Evolutionary conservation across 2,888 invertebrate species (phyloP).

Genomic region (Ochropleura leucogaster): DNA sequence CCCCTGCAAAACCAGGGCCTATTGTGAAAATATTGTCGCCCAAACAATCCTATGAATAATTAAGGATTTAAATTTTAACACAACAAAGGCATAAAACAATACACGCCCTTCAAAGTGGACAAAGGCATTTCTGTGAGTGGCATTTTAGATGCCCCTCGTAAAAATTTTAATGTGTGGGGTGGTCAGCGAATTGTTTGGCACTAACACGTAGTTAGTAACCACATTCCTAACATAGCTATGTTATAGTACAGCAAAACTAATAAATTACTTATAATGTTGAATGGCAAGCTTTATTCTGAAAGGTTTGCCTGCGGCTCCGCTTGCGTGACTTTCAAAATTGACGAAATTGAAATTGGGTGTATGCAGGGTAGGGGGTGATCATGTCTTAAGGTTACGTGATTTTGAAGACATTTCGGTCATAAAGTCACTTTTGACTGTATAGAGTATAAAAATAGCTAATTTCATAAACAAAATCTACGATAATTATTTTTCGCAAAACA

Average conservation of each 20-base stretch:
- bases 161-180: slow-evolving; percentile 82
- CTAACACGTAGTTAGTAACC: slow-evolving; percentile 68
- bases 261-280: neutral
- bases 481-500: slow-evolving; percentile 23
- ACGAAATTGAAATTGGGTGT: slow-evolving; percentile 27
- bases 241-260: slow-evolving; percentile 15
- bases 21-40: slow-evolving; percentile 90
- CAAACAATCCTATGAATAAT: slow-evolving; percentile 90
- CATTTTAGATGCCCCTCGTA: slow-evolving; percentile 82
- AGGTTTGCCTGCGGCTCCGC: neutral
- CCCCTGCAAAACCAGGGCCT: slow-evolving; percentile 85
- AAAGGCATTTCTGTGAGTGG: slow-evolving; percentile 87
- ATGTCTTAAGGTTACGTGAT: neutral
- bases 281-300: slow-evolving; percentile 8
- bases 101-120: slow-evolving; percentile 88
- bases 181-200: slow-evolving; percentile 70
- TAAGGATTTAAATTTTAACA: slow-evolving; percentile 90
- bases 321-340: slow-evolving; percentile 27
- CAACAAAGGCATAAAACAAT: slow-evolving; percentile 90
- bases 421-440: slow-evolving; percentile 1
- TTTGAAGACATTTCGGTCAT: slow-evolving; percentile 6
- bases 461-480: neutral
- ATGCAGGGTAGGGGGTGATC: neutral
- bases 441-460: too few relatives aligned
- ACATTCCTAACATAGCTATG: slow-evolving; percentile 48